These are phyloP conservation scores for Condylura cristata DNA, from an alignment of 2,113 vertebrate species.

Conservation along the genomic window DNA sequence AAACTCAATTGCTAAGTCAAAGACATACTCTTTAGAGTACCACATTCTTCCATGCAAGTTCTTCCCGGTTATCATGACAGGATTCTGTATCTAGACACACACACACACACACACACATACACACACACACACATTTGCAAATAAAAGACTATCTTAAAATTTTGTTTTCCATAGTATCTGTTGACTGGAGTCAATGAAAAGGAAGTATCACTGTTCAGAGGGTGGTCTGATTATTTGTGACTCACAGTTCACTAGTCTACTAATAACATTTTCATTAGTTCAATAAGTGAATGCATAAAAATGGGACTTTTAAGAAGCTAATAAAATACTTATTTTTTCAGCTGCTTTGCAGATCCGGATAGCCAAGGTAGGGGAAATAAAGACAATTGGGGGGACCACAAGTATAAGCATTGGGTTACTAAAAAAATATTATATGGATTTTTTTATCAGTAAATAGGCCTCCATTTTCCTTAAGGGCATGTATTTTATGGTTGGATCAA, in stretches of 20 bases:
- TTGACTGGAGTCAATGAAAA: background rate
- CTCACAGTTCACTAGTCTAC: background rate
- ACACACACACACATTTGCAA: background rate
- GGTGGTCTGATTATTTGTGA: background rate
- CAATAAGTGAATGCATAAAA: background rate
- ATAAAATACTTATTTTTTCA: background rate
- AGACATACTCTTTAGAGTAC: background rate
- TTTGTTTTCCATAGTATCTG: background rate
- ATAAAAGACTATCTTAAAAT: background rate
- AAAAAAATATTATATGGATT: background rate
- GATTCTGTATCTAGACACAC: background rate
- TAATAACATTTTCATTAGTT: background rate
- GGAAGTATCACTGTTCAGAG: accelerated
- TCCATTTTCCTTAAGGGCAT: background rate
- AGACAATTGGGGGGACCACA: background rate
- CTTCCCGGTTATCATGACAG: background rate
- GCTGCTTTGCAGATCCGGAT: background rate
- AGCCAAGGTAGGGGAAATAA: background rate
- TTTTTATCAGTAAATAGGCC: background rate
- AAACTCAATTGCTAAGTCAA: background rate
- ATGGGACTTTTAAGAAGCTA: background rate
- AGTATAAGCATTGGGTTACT: background rate
- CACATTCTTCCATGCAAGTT: no score
- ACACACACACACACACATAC: no score
- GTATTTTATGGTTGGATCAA: background rate